Evolutionary conservation across 2,888 invertebrate genomes (phyloP).

Genomic region (Cacoxenus indagator): DNA sequence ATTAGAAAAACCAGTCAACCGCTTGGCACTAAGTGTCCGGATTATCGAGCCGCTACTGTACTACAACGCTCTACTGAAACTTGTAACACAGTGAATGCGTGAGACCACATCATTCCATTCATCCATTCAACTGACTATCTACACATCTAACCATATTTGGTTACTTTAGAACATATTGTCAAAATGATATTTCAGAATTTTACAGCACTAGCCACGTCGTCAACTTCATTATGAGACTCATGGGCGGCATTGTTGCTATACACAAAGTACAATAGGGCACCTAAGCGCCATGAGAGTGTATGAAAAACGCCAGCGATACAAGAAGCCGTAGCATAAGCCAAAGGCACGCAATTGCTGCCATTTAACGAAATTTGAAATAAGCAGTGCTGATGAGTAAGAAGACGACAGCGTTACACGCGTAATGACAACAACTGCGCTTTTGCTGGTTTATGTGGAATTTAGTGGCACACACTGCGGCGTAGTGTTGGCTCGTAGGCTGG

Average conservation of each 20-base stretch:
- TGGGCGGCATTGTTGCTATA: background rate
- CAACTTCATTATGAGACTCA: background rate
- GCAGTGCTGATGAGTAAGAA: no score
- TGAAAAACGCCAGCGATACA: background rate
- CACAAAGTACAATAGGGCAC: constrained; percentile 5
- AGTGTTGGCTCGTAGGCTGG: background rate
- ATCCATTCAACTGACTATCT: no score
- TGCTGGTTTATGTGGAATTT: background rate
- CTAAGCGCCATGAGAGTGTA: background rate
- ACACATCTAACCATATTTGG: no score
- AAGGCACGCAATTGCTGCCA: background rate
- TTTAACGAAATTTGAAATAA: background rate
- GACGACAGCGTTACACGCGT: background rate
- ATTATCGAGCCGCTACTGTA: no score
- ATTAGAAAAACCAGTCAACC: no score
- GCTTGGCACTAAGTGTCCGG: no score
- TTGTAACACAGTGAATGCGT: no score
- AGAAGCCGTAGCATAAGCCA: background rate
- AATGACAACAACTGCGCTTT: background rate
- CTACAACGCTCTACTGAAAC: no score
- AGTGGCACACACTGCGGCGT: background rate
- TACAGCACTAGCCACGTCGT: background rate
- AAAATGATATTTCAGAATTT: no score
- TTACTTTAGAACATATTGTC: no score
- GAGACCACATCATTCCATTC: no score